These are phyloP conservation scores for Scrobipalpa costella DNA, from an alignment of 2,888 invertebrate genomes.

Conservation along the genomic window DNA sequence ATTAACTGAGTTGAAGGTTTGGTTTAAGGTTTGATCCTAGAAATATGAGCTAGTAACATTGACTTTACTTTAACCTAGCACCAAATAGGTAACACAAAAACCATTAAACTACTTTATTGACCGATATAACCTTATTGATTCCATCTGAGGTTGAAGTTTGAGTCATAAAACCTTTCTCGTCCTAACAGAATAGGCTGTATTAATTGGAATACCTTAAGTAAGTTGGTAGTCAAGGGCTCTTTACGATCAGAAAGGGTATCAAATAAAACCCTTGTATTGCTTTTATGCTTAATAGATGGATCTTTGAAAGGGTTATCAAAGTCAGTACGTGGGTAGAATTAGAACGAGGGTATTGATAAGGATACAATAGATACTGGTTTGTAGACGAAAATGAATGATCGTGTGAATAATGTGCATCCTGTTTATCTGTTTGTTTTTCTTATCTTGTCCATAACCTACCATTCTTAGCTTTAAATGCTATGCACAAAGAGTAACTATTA, in stretches of 20 bases:
- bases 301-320: constrained; percentile 3
- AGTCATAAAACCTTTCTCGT: background rate
- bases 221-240: background rate
- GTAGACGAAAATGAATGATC: no score
- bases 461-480: no score
- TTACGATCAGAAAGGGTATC: constrained; percentile 3
- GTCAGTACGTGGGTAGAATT: background rate
- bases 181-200: background rate
- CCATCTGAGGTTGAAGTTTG: background rate
- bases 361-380: background rate
- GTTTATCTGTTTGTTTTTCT: no score
- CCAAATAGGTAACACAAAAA: background rate
- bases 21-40: no score
- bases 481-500: no score
- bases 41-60: no score
- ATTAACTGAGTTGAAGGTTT: no score
- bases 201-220: constrained; percentile 4
- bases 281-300: background rate
- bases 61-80: no score
- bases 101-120: background rate
- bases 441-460: no score
- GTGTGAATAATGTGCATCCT: no score
- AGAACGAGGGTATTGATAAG: background rate
- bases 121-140: constrained; percentile 2
- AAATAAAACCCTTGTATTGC: background rate